phyloP scores from a whole-genome alignment of 2,888 invertebrate genomes.

The Terebella lapidaria region DNA sequence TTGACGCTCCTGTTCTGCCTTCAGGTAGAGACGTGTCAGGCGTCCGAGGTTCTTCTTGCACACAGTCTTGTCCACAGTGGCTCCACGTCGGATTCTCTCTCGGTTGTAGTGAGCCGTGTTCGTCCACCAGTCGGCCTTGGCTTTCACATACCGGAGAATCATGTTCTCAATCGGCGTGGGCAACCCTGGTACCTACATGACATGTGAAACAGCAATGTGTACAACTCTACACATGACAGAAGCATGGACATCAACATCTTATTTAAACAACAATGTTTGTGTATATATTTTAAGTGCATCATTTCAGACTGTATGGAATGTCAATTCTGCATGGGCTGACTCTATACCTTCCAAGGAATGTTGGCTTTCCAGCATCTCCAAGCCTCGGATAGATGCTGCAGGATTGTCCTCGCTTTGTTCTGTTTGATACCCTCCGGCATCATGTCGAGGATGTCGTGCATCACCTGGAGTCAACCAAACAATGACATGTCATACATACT shows the following conservation, averaged over 20 bases:
- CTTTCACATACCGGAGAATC: constrained; percentile 98
- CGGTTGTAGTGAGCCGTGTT: constrained; percentile 99
- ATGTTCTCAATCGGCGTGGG: constrained; percentile 99
- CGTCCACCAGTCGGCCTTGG: constrained; percentile 99
- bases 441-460: constrained; percentile 99
- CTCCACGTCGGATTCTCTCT: constrained; percentile 96
- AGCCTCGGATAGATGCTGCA: constrained; percentile 97
- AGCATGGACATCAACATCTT: neutral
- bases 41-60: constrained; percentile 99
- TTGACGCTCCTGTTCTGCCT: constrained; percentile 96
- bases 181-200: constrained; percentile 87
- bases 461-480: constrained; percentile 51
- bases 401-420: constrained; percentile 96
- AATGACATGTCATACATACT: no score
- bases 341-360: constrained; percentile 95
- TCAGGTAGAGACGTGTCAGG: constrained; percentile 91
- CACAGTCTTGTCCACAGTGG: constrained; percentile 97
- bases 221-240: neutral
- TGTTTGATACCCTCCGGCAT: constrained; percentile 99
- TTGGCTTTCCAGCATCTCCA: constrained; percentile 99
- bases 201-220: neutral
- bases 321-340: neutral
- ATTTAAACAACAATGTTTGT: no score
- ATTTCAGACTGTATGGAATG: neutral
- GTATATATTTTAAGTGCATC: no score